Evolutionary conservation across 2,113 vertebrate species (phyloP).

Genomic region (Empidonax alnorum): DNA sequence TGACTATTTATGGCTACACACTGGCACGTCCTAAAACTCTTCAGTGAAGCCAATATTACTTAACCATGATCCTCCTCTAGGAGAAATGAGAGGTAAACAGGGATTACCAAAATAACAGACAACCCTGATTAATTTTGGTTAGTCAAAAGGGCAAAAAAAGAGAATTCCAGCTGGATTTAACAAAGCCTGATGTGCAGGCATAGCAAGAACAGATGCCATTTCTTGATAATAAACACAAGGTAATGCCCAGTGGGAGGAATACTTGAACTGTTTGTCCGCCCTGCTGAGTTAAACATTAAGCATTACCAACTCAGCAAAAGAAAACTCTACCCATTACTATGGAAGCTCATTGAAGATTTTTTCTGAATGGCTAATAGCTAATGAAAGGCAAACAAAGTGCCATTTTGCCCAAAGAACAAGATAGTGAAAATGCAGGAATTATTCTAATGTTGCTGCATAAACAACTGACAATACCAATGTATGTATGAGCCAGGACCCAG

Average conservation of each 20-base stretch:
- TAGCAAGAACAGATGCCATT: slow-evolving; percentile 17
- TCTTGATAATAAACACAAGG: slow-evolving; percentile 33
- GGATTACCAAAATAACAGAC: neutral
- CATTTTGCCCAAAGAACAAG: neutral
- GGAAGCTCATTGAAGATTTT: slow-evolving; percentile 6
- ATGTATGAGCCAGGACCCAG: neutral
- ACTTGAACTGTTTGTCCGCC: neutral
- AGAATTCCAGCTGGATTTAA: slow-evolving; percentile 27
- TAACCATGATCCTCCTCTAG: neutral
- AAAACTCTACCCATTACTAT: neutral
- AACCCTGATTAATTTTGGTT: neutral
- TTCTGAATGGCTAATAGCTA: neutral
- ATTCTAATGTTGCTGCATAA: neutral
- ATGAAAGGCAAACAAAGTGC: slow-evolving; percentile 10
- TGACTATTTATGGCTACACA: neutral
- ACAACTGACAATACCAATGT: neutral
- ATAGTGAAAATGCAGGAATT: neutral
- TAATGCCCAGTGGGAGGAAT: slow-evolving; percentile 20
- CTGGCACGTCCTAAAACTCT: neutral
- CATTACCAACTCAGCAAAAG: neutral
- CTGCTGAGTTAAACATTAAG: slow-evolving; percentile 9
- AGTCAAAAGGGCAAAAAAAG: neutral
- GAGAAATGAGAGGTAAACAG: neutral
- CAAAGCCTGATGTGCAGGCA: neutral
- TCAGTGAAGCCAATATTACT: neutral